Percentiles rank a stretch among this genome's conserved stretches.
Conservation (phyloP, 2,888 invertebrate species). For the Hyalella azteca region DNA sequence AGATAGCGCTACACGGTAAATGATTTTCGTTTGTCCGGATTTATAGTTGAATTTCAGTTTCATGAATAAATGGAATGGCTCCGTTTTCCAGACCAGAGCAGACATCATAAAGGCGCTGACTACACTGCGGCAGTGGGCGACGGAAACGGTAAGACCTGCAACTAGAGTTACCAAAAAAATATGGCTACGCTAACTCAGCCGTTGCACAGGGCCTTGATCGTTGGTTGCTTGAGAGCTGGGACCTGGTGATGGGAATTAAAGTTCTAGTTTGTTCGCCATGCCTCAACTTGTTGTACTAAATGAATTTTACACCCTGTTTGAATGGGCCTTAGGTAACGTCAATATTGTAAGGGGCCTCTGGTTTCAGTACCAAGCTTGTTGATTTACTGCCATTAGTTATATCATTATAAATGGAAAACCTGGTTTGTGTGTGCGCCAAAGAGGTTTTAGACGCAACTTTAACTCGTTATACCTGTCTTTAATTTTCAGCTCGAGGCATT, state of each 20-base stretch:
- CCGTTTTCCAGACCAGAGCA: not conserved
- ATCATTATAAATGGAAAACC: not conserved
- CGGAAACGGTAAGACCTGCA: slow-evolving; percentile 21
- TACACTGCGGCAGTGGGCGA: not conserved
- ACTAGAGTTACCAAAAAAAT: not conserved
- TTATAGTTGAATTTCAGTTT: not conserved
- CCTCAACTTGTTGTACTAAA: not conserved
- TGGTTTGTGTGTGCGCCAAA: not conserved
- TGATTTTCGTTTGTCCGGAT: not conserved
- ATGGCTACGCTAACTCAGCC: not conserved
- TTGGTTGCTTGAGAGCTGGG: not conserved
- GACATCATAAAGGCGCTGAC: not conserved
- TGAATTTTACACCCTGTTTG: not conserved
- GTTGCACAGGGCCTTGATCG: not conserved
- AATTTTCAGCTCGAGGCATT: not conserved
- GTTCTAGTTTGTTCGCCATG: not conserved
- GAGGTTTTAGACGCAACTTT: not conserved
- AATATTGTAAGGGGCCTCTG: not conserved
- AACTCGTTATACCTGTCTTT: not conserved
- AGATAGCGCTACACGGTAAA: too few relatives aligned
- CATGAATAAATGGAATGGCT: not conserved
- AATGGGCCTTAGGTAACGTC: not conserved
- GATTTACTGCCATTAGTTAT: not conserved
- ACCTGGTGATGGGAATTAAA: not conserved
- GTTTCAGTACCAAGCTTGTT: not conserved